Percentiles rank a stretch among this genome's conserved stretches.
These are phyloP conservation scores for Heliconius charithonia DNA, from an alignment of 2,888 invertebrate species.

Conservation along the genomic window DNA sequence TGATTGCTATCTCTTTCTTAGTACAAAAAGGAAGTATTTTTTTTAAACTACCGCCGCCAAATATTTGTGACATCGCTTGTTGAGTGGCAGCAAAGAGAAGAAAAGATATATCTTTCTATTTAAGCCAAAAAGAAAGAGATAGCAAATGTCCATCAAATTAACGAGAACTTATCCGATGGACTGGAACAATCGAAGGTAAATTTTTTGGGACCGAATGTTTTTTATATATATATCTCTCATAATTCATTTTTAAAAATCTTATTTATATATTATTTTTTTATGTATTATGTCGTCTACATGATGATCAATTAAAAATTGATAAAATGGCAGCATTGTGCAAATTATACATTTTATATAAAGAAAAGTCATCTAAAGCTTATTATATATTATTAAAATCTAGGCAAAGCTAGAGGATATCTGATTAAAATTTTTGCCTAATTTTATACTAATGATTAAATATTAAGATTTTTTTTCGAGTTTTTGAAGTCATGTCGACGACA, in stretches of 20 bases:
- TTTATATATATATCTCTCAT: not conserved
- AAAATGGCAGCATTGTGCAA: no score
- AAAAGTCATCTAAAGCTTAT: no score
- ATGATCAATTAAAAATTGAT: not conserved
- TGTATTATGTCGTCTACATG: constrained; percentile 11
- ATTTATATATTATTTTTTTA: not conserved
- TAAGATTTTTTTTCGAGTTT: not conserved
- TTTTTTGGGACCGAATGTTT: constrained; percentile 22
- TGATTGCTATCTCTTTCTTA: not conserved
- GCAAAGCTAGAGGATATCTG: no score
- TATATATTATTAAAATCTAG: no score
- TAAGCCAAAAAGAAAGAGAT: not conserved
- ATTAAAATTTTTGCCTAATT: no score
- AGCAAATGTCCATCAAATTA: not conserved
- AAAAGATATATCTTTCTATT: not conserved
- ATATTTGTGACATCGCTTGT: no score
- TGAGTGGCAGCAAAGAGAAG: not conserved
- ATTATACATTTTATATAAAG: no score
- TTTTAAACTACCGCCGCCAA: no score
- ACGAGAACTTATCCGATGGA: not conserved
- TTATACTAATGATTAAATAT: no score
- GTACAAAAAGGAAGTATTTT: not conserved
- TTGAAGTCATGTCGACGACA: not conserved
- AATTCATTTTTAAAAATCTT: not conserved
- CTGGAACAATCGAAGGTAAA: not conserved